Base-by-base conservation (phyloP, 1,140 invertebrate species). In the Philaenus spumarius region DNA sequence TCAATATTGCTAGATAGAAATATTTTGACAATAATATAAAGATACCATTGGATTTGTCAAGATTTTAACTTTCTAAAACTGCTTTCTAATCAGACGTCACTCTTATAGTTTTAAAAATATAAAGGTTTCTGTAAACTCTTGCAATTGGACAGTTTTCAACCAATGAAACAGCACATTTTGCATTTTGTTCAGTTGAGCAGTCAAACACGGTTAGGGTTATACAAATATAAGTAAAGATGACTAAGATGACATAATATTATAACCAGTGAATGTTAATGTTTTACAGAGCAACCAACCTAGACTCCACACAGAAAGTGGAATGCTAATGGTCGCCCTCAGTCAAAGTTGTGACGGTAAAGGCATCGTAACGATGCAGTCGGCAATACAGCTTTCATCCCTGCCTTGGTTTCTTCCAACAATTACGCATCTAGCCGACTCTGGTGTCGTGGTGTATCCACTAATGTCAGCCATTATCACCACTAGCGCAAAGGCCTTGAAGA, bases 391-490 rank as follows among this genome's bases (percentile, higher is more conserved):
- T 2, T 72, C 78, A 0, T 65, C 72, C 35, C 73, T 72, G 61
- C 70, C 67, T 57, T 78, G 75, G 69, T 72, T 86, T 34, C 69
- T 78, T 51, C 70, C 74, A 23, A 72, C 73, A 54, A 61, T 85
- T 1, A 67, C 75, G 14, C 72, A 76, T 51, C 62, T 83, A 11
- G 75, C 78, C 23, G 68, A 72, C 34, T 66, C 68, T 1, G 77
- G 75, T 1, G 72, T 75, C 17, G 76, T 77, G 55, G 74, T 80
- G 12, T 67, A 75, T 9, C 72, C 74, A 58, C 80, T 86, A 62
- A 59, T 83, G 1, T 53, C 71, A 19, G 72, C 74, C 12, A 73
- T 86, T 37, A 58, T 85, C 11, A 68, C 57, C 73, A 70, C 65
- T 64, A 66, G 53, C 62, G 9, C 26, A 4, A 30, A 30, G 26